These are phyloP conservation scores for Drosophila picticornis DNA, from an alignment of 2,888 invertebrate genomes.

Conservation along the genomic window DNA sequence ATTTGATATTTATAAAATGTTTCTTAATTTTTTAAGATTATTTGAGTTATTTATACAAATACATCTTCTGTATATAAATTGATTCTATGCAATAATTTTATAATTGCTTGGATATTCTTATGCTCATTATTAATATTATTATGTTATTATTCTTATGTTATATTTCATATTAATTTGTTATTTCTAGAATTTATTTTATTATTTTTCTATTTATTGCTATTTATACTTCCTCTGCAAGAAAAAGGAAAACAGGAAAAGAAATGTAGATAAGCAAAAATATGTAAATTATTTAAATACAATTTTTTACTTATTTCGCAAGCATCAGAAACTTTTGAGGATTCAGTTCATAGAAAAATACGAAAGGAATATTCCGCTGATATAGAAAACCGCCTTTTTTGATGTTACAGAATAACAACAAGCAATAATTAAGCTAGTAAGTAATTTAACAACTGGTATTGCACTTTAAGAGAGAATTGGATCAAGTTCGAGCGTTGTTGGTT, in stretches of 20 bases:
- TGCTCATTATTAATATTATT: no score
- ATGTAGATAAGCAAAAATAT: background rate
- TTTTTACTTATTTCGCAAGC: background rate
- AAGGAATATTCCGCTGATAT: background rate
- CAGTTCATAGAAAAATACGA: background rate
- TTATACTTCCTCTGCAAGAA: rapidly evolving
- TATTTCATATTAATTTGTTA: no score
- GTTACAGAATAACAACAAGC: background rate
- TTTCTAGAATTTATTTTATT: background rate
- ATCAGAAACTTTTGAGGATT: background rate
- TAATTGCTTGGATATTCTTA: no score
- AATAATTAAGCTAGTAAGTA: constrained; percentile 25
- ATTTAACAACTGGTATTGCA: constrained; percentile 50
- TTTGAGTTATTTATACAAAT: no score
- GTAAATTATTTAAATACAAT: background rate
- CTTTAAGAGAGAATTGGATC: constrained; percentile 64
- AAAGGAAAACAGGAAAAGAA: rapidly evolving
- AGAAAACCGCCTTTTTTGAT: background rate
- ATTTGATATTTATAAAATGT: no score
- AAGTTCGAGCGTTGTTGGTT: constrained; percentile 60
- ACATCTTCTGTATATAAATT: no score
- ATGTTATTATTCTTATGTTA: no score
- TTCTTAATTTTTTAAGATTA: no score
- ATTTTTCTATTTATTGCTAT: background rate
- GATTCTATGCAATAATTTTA: no score